Base-by-base conservation (phyloP, 2,797 vertebrate genomes). In the Xerus rutilus region DNA sequence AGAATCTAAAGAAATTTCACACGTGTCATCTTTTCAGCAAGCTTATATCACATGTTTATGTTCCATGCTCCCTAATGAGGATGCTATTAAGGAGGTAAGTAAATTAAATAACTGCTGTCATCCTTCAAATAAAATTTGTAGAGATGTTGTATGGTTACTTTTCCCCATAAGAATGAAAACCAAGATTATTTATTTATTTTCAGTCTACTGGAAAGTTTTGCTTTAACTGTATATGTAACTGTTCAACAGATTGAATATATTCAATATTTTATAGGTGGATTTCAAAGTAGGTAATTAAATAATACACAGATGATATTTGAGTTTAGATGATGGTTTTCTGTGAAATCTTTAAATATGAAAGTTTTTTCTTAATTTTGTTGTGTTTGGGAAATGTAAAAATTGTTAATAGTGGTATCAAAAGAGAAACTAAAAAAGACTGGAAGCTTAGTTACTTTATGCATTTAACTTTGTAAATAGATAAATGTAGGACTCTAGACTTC, bases 61-160 rank as follows among this genome's bases (percentile, higher is more conserved):
- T 98, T 99, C 99, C 96, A 98, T 99, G 98, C 99, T 99, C 96
- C 99, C 99, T 91, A 99, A 99, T 87, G 99, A 99, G 98, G 99
- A 99, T 82, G 99, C 99, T 94, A 99, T 99, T 97, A 98, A 99
- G 98, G 99, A 99, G 99, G 99, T 99, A 97, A 97, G 98, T 96
- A 97, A 96, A 91, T 57, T 83, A 92, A 7, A 84, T 77, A 84
- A 85, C 96, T 64, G 23, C 84, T 95, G 4, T 92, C 92, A 21
- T 89, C 23, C 45, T 32, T 86, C 39, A 39, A 39, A 39, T 39
- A 39, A 39, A 39, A 79, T 93, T 86, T 81, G 65, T 39, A 45
- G 43, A 95, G 77, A 57, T 91, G 39, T 86, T 95, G 8, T 21
- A 54, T 92, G 65, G 6, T 81, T 72, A 7, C 64, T 70, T 74